A percentile compares a stretch with the other conserved stretches of the same genome.
phyloP scores from a whole-genome alignment of 2,113 vertebrate genomes.

The Scatophagus argus region DNA sequence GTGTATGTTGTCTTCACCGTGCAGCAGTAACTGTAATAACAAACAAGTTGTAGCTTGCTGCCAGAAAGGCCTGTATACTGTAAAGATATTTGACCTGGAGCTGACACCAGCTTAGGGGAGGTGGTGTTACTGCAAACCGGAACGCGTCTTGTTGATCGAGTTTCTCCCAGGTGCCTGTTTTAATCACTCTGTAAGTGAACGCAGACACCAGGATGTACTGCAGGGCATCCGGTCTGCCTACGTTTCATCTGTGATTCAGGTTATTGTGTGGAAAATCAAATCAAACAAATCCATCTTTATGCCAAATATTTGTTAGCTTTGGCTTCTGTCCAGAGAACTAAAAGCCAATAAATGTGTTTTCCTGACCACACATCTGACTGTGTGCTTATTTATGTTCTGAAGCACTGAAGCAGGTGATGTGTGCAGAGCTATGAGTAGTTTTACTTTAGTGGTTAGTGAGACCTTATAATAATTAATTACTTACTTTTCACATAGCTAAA shows the following conservation, averaged over 20 bases:
- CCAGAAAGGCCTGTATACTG: constrained; percentile 1
- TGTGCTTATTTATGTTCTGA: constrained; percentile 1
- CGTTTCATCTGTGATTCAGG: constrained; percentile 34
- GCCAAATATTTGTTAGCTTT: constrained; percentile 53
- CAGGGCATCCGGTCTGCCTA: neutral
- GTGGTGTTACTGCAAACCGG: neutral
- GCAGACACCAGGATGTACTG: neutral
- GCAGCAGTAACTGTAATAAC: neutral
- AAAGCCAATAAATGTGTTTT: constrained; percentile 61
- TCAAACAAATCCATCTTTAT: constrained; percentile 38
- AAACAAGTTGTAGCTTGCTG: neutral
- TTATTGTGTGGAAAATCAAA: constrained; percentile 40
- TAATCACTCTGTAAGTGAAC: constrained; percentile 6
- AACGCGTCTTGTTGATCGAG: neutral
- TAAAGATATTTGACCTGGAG: constrained; percentile 8
- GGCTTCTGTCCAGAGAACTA: constrained; percentile 26
- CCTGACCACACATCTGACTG: constrained; percentile 30
- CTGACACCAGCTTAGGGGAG: neutral
- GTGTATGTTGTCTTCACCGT: neutral
- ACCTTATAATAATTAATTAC: no score
- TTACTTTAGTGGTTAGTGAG: no score
- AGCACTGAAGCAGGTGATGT: neutral
- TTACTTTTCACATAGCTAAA: no score
- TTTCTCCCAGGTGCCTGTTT: neutral
- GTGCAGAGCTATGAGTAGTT: no score